phyloP scores from a whole-genome alignment of 2,888 invertebrate species.

The Limnephilus rhombicus region DNA sequence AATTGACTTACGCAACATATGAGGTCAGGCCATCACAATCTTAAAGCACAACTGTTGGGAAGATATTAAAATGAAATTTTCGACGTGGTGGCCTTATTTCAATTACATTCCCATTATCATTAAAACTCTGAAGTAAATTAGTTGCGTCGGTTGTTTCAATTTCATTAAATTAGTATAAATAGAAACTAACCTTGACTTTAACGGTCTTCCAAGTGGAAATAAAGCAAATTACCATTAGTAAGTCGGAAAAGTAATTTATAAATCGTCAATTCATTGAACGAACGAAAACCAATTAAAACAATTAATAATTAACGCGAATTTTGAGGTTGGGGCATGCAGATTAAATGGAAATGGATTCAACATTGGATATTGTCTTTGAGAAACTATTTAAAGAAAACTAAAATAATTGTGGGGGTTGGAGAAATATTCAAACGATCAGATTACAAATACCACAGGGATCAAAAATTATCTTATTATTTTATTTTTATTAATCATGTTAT shows the following conservation, averaged over 20 bases:
- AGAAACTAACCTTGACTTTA: not conserved
- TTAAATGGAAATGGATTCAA: not conserved
- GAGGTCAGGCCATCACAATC: no score
- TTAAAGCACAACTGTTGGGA: no score
- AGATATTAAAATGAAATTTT: no score
- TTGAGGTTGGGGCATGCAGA: not conserved
- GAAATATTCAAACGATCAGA: not conserved
- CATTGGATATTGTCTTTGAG: not conserved
- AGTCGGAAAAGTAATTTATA: not conserved
- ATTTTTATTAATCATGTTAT: no score
- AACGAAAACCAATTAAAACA: not conserved
- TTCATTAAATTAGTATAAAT: not conserved
- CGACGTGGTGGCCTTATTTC: no score
- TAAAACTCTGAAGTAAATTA: not conserved
- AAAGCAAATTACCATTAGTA: no score
- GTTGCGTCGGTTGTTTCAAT: not conserved
- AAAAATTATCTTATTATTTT: not conserved
- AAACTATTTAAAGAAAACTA: not conserved
- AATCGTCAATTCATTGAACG: not conserved
- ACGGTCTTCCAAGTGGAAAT: not conserved
- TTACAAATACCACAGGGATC: not conserved
- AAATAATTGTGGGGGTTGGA: not conserved
- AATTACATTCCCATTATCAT: no score
- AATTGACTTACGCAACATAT: no score
- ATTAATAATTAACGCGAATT: not conserved